Percentiles rank a stretch among this genome's conserved stretches.
Evolutionary conservation across 30 jellyfish, hydroid and myxozoan genomes (phyloP).

Genomic region (Turritopsis rubra): DNA sequence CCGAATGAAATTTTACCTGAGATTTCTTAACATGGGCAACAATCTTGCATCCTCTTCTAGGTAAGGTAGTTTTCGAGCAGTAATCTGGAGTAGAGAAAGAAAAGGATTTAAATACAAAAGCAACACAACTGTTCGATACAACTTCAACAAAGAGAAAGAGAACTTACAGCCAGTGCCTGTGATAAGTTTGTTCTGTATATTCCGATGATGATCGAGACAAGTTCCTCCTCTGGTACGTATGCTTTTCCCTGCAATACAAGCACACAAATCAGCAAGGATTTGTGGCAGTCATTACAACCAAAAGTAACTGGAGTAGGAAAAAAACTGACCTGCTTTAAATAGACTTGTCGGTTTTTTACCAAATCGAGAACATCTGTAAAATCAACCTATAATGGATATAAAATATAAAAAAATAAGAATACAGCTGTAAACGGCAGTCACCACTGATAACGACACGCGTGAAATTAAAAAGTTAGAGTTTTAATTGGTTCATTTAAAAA

Average conservation of each 20-base stretch:
- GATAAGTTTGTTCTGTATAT: slow-evolving; percentile 73
- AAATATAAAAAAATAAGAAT: too few species aligned
- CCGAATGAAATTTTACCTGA: slow-evolving; percentile 38
- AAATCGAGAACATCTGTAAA: slow-evolving; percentile 80
- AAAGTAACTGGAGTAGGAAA: background rate
- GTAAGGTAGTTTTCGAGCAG: slow-evolving; percentile 59
- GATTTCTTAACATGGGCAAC: slow-evolving; percentile 69
- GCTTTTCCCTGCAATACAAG: slow-evolving; percentile 67
- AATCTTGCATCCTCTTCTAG: slow-evolving; percentile 84
- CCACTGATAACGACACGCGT: too few species aligned
- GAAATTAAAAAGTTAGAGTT: too few species aligned
- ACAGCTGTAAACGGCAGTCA: too few species aligned
- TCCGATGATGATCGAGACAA: slow-evolving; percentile 72
- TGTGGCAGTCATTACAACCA: background rate
- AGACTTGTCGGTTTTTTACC: slow-evolving; percentile 69
- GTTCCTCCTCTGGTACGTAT: slow-evolving; percentile 76
- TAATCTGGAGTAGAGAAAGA: slow-evolving; percentile 28
- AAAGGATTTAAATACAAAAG: background rate
- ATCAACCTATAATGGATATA: slow-evolving; percentile 51
- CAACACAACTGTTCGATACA: background rate
- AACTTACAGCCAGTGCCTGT: slow-evolving; percentile 79
- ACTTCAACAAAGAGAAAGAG: background rate
- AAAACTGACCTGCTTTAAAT: slow-evolving; percentile 58
- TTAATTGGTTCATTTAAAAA: too few species aligned
- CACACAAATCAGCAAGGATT: background rate